Evolutionary conservation across 2,888 invertebrate species (phyloP).

Genomic region (Hirtodrosophila duncani): DNA sequence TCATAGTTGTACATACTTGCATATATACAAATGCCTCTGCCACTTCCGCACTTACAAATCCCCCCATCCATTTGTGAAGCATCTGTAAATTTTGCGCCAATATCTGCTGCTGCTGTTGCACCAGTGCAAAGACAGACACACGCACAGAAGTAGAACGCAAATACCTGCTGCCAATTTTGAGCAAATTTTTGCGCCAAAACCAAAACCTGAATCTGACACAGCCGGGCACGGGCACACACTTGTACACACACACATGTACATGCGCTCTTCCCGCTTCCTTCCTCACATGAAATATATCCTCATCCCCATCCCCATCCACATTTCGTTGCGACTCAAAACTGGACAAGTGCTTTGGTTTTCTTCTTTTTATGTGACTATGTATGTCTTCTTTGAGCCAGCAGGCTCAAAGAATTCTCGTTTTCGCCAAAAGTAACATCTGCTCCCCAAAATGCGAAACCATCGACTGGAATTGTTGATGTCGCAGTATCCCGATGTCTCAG

Average conservation of each 20-base stretch:
- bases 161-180: slow-evolving; percentile 63
- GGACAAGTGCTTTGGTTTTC: slow-evolving; percentile 62
- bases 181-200: slow-evolving; percentile 63
- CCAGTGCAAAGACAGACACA: slow-evolving; percentile 15
- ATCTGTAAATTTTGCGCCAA: slow-evolving; percentile 68
- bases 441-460: slow-evolving; percentile 54
- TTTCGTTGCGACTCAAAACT: slow-evolving; percentile 50
- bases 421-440: slow-evolving; percentile 62
- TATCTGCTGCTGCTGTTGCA: slow-evolving; percentile 51
- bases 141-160: slow-evolving; percentile 8
- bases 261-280: slow-evolving; percentile 7
- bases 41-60: neutral
- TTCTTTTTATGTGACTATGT: slow-evolving; percentile 11
- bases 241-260: slow-evolving; percentile 6
- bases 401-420: slow-evolving; percentile 40
- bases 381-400: slow-evolving; percentile 38
- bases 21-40: slow-evolving; percentile 1
- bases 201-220: slow-evolving; percentile 62
- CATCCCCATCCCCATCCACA: slow-evolving; percentile 6
- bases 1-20: neutral
- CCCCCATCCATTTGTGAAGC: slow-evolving; percentile 46
- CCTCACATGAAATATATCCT: slow-evolving; percentile 34
- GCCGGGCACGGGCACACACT: slow-evolving; percentile 18
- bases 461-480: slow-evolving; percentile 47
- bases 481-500: slow-evolving; percentile 19